phyloP scores from a whole-genome alignment of 1,140 invertebrate genomes.

The Trachymyrmex cornetzi region DNA sequence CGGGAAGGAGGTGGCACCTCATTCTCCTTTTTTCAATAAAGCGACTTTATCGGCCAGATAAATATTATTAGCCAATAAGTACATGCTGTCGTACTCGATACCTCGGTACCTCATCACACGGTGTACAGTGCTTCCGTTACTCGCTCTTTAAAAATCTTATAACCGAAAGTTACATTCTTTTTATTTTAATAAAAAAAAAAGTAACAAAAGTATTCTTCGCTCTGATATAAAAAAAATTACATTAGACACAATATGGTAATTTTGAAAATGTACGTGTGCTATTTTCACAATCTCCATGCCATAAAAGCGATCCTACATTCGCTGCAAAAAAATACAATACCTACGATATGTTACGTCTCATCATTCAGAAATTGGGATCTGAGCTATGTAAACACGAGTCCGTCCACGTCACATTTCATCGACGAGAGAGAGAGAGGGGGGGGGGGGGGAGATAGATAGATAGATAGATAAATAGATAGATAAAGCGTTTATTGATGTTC shows the following conservation, averaged over 20 bases:
- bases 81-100: conserved; percentile 15
- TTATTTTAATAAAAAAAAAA: not conserved
- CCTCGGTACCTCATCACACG: not conserved
- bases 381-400: not conserved
- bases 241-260: not conserved
- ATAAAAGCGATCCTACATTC: not conserved
- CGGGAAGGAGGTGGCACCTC: not conserved
- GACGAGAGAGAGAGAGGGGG: not conserved
- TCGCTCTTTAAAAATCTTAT: not conserved
- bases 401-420: conserved; percentile 45
- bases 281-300: not conserved
- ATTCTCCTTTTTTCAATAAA: conserved; percentile 37
- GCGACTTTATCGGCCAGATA: conserved; percentile 51
- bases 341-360: conserved; percentile 10
- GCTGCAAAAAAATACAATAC: conserved; percentile 13
- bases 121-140: not conserved
- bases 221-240: not conserved
- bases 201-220: not conserved
- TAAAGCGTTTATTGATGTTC: too few species aligned
- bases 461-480: too few species aligned
- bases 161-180: not conserved
- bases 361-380: conserved; percentile 43
- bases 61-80: conserved; percentile 57
- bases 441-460: too few species aligned
- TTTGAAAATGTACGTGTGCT: not conserved